These are phyloP conservation scores for Brachionus paranguensis DNA, from an alignment of 1,140 invertebrate genomes.

Conservation along the genomic window DNA sequence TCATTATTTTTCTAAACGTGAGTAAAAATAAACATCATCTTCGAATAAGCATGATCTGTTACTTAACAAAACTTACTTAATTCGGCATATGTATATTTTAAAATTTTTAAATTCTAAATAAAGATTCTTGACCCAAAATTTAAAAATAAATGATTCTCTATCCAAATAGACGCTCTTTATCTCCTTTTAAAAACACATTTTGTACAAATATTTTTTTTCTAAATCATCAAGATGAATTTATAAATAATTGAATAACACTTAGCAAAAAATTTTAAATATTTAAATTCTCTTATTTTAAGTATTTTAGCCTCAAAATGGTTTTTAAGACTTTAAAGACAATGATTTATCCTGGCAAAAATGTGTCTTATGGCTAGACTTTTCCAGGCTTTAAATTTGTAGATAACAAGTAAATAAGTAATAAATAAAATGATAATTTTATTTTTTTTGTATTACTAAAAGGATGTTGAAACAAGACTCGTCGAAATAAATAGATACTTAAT, in stretches of 20 bases:
- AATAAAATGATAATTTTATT: neutral
- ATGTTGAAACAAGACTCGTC: neutral
- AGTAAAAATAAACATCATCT: neutral
- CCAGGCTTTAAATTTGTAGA: neutral
- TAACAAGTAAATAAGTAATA: neutral
- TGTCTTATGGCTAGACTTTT: neutral
- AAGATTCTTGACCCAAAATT: neutral
- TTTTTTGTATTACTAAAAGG: neutral
- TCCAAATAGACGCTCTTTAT: neutral
- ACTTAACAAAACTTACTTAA: neutral
- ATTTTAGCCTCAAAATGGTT: neutral
- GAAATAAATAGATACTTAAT: neutral
- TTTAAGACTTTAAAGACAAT: neutral
- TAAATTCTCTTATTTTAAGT: neutral
- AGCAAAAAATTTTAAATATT: neutral
- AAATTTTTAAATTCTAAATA: neutral
- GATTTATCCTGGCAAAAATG: neutral
- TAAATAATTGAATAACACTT: neutral
- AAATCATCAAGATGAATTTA: neutral
- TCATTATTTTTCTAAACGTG: neutral
- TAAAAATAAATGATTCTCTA: neutral
- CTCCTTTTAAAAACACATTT: neutral
- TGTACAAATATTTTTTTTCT: neutral
- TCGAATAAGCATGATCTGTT: neutral
- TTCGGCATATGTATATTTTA: neutral